These are phyloP conservation scores for Drusus annulatus DNA, from an alignment of 1,140 invertebrate genomes.

Conservation along the genomic window DNA sequence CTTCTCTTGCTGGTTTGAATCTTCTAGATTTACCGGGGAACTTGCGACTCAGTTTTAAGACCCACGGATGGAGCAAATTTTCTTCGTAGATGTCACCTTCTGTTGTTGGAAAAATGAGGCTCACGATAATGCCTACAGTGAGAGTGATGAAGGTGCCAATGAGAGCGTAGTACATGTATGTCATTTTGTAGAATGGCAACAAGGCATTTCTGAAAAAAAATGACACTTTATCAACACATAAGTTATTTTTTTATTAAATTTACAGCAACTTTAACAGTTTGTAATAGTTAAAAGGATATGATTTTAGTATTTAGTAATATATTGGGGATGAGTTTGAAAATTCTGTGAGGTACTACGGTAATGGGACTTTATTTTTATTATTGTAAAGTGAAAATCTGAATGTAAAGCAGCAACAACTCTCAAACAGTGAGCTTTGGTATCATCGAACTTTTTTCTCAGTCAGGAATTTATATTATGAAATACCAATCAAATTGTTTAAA, in stretches of 20 bases:
- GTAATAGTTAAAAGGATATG: too few species aligned
- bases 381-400: too few species aligned
- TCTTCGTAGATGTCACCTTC: conserved; percentile 78
- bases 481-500: too few species aligned
- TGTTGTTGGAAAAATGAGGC: conserved; percentile 75
- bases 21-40: conserved; percentile 71
- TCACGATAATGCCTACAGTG: conserved; percentile 76
- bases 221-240: too few species aligned
- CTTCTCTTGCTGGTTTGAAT: conserved; percentile 10
- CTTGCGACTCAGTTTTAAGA: conserved; percentile 72
- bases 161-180: conserved; percentile 84
- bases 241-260: too few species aligned
- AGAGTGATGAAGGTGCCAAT: conserved; percentile 79
- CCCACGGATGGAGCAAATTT: conserved; percentile 77
- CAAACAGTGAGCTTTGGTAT: not conserved
- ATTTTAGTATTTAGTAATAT: too few species aligned
- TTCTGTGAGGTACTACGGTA: too few species aligned
- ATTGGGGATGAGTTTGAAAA: too few species aligned
- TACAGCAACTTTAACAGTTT: too few species aligned
- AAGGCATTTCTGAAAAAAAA: conserved; percentile 71
- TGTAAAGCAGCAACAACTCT: not conserved
- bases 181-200: conserved; percentile 77
- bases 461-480: too few species aligned
- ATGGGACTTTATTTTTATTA: too few species aligned
- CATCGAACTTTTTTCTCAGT: too few species aligned